Base-by-base conservation (phyloP, 2,888 invertebrate species). In the Barypeithes pellucidus region DNA sequence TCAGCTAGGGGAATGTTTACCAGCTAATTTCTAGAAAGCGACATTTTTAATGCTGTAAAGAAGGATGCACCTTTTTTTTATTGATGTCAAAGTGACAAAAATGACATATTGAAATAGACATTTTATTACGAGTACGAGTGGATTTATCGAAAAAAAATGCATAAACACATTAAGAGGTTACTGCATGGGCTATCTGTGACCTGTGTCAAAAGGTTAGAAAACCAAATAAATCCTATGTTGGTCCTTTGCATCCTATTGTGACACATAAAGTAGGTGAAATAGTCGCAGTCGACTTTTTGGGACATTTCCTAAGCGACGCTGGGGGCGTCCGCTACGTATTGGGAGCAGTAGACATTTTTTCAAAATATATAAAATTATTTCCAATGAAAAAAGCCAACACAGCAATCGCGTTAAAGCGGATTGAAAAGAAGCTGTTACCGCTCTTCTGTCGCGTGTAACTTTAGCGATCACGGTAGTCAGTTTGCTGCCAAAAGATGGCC, bases 311-410 rank as follows among this genome's bases (percentile, higher is more conserved):
- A 16, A 50, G 16, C 70, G 76, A 8, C 57, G 73, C n/a, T n/a
- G n/a, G n/a, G n/a, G 62, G 73, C 1, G 75, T 77, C 0, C 45
- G 76, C 7, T 66, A 66, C 33, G 70, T 80, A 20, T 77, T 81
- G n/a, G 80, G 80, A 0, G 59, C 77, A 3, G 69, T 81, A 0
- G 79, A 81, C 47, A 20, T 60, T 8, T 80, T 80, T 47, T 76
- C 77, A 5, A 80, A 81, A 61, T 79, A 75, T 67, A 72, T 80
- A 2, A 73, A 68, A 54, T 41, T 80, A 3, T 81, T 77, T 63
- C 68, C 78, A 2, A 11, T 77, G 7, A 70, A 67, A 22, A 59
- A 72, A 24, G 81, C 80, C 73, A 75, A 33, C 3, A 77, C 67
- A 2, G 14, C 11, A 3, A 16, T 39, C 5, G 24, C 54, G 16